Evolutionary conservation across 2,888 invertebrate genomes (phyloP).

Genomic region (Argyresthia goedartella): DNA sequence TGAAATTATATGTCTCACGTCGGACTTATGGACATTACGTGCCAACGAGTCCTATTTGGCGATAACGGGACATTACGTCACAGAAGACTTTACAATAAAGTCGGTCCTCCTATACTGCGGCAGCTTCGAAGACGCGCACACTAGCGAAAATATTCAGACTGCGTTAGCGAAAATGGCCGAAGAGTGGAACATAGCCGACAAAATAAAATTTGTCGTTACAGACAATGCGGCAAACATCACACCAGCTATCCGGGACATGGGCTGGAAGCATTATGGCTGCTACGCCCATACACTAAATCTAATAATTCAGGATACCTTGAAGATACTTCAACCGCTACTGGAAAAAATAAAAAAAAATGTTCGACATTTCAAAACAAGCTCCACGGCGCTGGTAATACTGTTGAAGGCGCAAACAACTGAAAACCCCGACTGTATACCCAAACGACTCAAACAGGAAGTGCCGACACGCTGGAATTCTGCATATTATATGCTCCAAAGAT

Average conservation of each 20-base stretch:
- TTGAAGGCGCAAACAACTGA: constrained; percentile 6
- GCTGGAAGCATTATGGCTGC: constrained; percentile 18
- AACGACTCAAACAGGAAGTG: constrained; percentile 5
- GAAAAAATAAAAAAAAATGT: constrained; percentile 16
- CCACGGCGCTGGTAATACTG: constrained; percentile 11
- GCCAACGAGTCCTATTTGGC: constrained; percentile 8
- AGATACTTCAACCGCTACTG: neutral
- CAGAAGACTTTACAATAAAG: constrained; percentile 4
- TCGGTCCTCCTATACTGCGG: constrained; percentile 1
- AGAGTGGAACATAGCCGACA: neutral
- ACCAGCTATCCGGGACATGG: constrained; percentile 2
- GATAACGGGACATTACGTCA: constrained; percentile 5
- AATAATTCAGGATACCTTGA: constrained; percentile 13
- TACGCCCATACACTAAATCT: constrained; percentile 18
- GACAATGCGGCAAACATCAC: neutral
- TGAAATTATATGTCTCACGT: constrained; percentile 11
- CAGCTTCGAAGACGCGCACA: constrained; percentile 4
- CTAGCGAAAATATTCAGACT: constrained; percentile 6
- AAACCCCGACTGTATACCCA: no score
- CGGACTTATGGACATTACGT: constrained; percentile 15
- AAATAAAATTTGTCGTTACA: constrained; percentile 3
- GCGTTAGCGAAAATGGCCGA: neutral
- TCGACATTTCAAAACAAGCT: constrained; percentile 13
- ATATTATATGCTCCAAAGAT: constrained; percentile 4
- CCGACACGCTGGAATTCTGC: constrained; percentile 6